A percentile compares a stretch with the other conserved stretches of the same genome.
Evolutionary conservation across 2,113 vertebrate genomes (phyloP).

Genomic region (Hassar affinis): DNA sequence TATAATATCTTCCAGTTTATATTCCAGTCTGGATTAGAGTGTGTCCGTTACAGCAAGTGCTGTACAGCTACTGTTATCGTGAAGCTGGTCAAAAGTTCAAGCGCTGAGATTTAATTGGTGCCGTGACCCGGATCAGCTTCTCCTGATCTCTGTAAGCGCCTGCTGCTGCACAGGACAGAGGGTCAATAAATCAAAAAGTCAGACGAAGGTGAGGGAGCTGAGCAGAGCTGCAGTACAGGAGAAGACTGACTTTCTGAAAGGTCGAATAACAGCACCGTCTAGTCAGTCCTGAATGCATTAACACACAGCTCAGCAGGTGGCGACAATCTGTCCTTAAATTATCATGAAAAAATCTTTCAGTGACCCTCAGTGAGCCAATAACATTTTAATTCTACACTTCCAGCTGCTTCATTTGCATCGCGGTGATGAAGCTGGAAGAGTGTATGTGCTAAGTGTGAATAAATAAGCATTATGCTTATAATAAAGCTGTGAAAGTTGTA

Average conservation of each 20-base stretch:
- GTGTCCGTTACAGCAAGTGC: too few relatives aligned
- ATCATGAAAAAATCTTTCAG: background rate
- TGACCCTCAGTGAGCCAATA: background rate
- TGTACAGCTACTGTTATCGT: background rate
- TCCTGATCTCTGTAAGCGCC: background rate
- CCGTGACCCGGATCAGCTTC: constrained; percentile 17
- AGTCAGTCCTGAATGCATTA: constrained; percentile 1
- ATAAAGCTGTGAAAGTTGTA: background rate
- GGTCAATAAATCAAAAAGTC: background rate
- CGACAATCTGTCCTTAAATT: background rate
- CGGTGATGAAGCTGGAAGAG: background rate
- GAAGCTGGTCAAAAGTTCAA: background rate
- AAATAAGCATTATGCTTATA: background rate
- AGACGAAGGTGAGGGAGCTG: background rate
- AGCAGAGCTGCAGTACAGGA: background rate
- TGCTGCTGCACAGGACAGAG: background rate
- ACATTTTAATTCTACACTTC: background rate
- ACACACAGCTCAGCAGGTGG: background rate
- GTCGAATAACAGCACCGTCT: background rate
- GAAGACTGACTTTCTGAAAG: background rate
- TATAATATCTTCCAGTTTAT: background rate
- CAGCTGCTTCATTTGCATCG: background rate
- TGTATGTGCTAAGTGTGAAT: background rate
- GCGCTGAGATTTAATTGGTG: background rate
- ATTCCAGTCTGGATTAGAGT: background rate